Percentiles rank a stretch among this genome's conserved stretches.
These are phyloP conservation scores for Microctenopoma steveboyesi DNA, from an alignment of 2,797 vertebrate genomes.

Conservation along the genomic window DNA sequence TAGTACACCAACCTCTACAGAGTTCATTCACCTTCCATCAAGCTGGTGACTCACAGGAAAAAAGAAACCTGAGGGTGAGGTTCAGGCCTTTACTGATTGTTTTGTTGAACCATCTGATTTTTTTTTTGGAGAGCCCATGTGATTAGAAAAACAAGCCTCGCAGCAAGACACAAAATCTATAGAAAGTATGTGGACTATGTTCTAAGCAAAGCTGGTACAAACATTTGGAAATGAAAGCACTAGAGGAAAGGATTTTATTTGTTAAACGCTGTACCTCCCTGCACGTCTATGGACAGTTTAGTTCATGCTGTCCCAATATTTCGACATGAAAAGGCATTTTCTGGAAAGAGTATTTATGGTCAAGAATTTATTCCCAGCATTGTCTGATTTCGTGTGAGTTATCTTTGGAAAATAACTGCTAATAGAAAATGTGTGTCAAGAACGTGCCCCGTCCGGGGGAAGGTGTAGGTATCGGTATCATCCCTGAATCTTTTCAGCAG, in stretches of 20 bases:
- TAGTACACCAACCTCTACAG: slow-evolving; percentile 57
- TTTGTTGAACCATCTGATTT: slow-evolving; percentile 32
- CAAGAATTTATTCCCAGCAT: not conserved
- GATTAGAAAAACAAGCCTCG: slow-evolving; percentile 38
- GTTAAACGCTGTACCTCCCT: no score
- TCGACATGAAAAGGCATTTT: not conserved
- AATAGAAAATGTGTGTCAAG: slow-evolving; percentile 5
- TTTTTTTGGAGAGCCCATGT: slow-evolving; percentile 13
- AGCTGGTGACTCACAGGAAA: slow-evolving; percentile 33
- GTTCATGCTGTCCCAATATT: not conserved
- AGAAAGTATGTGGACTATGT: slow-evolving; percentile 36
- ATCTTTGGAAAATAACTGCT: not conserved
- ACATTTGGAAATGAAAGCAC: slow-evolving; percentile 25
- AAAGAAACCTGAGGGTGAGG: slow-evolving; percentile 12
- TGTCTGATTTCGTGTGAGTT: slow-evolving; percentile 4
- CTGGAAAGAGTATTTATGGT: not conserved
- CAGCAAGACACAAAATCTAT: slow-evolving; percentile 31
- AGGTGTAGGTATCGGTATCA: slow-evolving; percentile 8
- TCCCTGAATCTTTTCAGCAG: slow-evolving; percentile 21
- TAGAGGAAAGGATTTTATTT: not conserved
- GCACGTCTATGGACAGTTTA: no score
- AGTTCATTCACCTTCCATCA: slow-evolving; percentile 71
- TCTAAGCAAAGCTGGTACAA: slow-evolving; percentile 16
- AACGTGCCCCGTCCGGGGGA: slow-evolving; percentile 4
- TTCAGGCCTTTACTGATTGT: slow-evolving; percentile 45